Percentiles rank a stretch among this genome's conserved stretches.
Evolutionary conservation across 1,140 invertebrate genomes (phyloP).

Genomic region (Nasonia longicornis): DNA sequence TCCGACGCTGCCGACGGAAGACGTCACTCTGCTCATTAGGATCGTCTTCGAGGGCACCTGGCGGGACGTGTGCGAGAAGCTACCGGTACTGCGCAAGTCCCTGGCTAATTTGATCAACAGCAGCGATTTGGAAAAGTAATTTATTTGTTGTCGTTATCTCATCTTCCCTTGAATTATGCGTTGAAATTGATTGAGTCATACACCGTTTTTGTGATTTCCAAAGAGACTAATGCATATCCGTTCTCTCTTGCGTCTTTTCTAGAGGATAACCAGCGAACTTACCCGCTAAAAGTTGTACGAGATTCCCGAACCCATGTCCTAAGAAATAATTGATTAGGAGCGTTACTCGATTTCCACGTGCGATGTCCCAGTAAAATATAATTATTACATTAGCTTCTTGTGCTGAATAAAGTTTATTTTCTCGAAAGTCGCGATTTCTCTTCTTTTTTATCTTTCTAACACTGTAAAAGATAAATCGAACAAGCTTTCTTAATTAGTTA

Average conservation of each 20-base stretch:
- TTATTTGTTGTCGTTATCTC: background rate
- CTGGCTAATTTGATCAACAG: conserved; percentile 55
- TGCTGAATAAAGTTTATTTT: conserved; percentile 37
- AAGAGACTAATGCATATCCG: background rate
- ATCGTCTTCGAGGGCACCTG: conserved; percentile 59
- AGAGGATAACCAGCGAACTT: background rate
- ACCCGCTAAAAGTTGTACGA: background rate
- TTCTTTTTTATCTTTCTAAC: background rate
- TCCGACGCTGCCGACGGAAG: conserved; percentile 45
- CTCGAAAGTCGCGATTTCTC: background rate
- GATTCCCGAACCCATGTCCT: background rate
- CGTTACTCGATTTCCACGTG: background rate
- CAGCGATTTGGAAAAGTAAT: conserved; percentile 56
- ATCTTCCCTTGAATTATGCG: background rate
- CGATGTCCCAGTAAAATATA: background rate
- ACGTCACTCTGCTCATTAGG: conserved; percentile 56
- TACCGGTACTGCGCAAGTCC: conserved; percentile 50
- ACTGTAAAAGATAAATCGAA: background rate
- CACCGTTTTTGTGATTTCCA: background rate
- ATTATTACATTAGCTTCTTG: conserved; percentile 28
- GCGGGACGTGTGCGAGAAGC: conserved; percentile 56
- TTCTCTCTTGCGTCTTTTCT: background rate
- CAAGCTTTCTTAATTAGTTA: conserved; percentile 29
- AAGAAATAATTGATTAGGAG: background rate
- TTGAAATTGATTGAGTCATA: conserved; percentile 31